Evolutionary conservation across 2,113 vertebrate genomes (phyloP), one percentile per base, ranked within the genome.

Genomic region (Rhinichthys klamathensis): DNA sequence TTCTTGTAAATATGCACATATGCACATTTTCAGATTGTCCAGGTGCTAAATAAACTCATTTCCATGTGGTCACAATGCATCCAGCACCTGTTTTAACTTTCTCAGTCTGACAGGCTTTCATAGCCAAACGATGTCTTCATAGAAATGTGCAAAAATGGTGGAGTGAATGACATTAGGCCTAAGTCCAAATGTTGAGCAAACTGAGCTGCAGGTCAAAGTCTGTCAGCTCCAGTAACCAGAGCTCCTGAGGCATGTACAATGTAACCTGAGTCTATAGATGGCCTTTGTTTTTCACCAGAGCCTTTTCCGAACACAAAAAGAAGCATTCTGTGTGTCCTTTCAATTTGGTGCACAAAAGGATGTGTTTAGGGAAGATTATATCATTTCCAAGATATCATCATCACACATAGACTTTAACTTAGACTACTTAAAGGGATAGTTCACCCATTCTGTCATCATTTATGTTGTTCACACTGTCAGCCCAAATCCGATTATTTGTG

Each of bases 241-340:
- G 89, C 58, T 46, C 54, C 41, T 30, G 51, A 63, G 56, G 61
- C 49, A 51, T 54, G 63, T 79, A 80, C 73, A 61, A 83, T 67
- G 89, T 83, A 89, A 89, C 86, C 11, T 78, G 86, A 91, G 88
- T 49, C 35, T 70, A 46, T 63, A 61, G 18, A 72, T 3, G 23
- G 88, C 89, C 92, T 91, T 94, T 93, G 93, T 93, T 89, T 79
- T 88, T 87, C 80, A 84, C 76, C 75, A 41, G 86, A 88, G 88
- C 84, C 84, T 79, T 92, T 75, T 93, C 89, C 75, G 84, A 88
- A 90, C 86, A 93, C 89, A 21, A 72, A 70, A 72, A 80, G 23
- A 56, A 67, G 60, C 1, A 18, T 61, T 79, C 86, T 69, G 49
- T 46, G 44, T 32, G 78, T 51, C 76, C 78, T 81, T 41, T 70